A percentile compares a stretch with the other conserved stretches of the same genome.
Conservation (phyloP, 1,140 invertebrate species). For the Pristionchus pacificus region DNA sequence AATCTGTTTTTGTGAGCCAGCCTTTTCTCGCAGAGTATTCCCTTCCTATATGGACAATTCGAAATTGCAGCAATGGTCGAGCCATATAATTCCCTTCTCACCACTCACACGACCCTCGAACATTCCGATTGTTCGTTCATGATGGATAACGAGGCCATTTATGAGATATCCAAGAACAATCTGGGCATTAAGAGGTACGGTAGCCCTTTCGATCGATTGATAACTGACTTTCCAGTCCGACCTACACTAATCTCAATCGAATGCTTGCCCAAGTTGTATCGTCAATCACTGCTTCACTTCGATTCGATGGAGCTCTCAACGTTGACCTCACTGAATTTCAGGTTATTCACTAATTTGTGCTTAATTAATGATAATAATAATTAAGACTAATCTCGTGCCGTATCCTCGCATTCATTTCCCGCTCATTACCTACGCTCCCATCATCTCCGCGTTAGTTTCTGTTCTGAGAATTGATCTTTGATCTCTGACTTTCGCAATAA, state of each 20-base stretch:
- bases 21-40: too few relatives aligned
- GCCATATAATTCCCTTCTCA: conserved; percentile 69
- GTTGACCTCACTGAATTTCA: conserved; percentile 85
- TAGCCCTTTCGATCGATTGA: conserved; percentile 86
- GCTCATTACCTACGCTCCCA: conserved; percentile 58
- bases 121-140: conserved; percentile 77
- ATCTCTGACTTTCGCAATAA: not conserved
- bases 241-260: conserved; percentile 78
- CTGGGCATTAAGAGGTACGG: conserved; percentile 62
- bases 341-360: too few relatives aligned
- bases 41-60: too few relatives aligned
- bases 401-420: conserved; percentile 75
- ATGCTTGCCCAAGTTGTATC: conserved; percentile 72
- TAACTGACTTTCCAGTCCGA: conserved; percentile 62
- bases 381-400: too few relatives aligned
- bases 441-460: conserved; percentile 61
- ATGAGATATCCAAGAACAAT: conserved; percentile 34
- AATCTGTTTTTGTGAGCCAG: too few relatives aligned
- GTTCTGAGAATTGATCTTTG: too few relatives aligned
- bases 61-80: conserved; percentile 61
- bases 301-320: conserved; percentile 82
- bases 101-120: conserved; percentile 73
- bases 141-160: conserved; percentile 69
- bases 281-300: conserved; percentile 78
- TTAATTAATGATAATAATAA: too few relatives aligned